phyloP scores from a whole-genome alignment of 1,140 invertebrate genomes.

The Drosophila tani region DNA sequence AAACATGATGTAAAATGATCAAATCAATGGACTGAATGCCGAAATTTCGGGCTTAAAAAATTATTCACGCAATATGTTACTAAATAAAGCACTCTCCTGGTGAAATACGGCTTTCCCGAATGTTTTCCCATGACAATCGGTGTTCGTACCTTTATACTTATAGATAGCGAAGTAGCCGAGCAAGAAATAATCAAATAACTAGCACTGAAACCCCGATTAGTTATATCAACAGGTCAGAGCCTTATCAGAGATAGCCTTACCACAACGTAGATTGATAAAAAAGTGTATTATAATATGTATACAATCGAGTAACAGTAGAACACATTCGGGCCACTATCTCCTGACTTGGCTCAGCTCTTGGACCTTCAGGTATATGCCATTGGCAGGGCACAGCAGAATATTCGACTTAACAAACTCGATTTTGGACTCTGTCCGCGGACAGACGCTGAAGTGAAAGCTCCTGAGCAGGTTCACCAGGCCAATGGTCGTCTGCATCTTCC shows the following conservation, averaged over 20 bases:
- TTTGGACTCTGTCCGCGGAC: constrained; percentile 82
- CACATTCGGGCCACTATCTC: neutral
- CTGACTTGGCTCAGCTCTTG: constrained; percentile 29
- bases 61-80: too few relatives aligned
- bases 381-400: constrained; percentile 82
- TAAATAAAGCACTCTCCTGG: neutral
- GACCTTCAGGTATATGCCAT: constrained; percentile 83
- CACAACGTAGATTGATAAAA: constrained; percentile 4
- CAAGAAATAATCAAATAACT: constrained; percentile 5
- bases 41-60: too few relatives aligned
- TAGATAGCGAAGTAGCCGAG: neutral
- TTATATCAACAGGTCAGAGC: neutral
- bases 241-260: neutral
- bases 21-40: too few relatives aligned
- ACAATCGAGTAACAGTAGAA: neutral
- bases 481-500: constrained; percentile 85
- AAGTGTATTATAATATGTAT: neutral
- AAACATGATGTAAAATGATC: too few relatives aligned
- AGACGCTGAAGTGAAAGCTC: constrained; percentile 78
- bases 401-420: constrained; percentile 84
- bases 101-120: neutral
- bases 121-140: neutral
- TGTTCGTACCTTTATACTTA: neutral
- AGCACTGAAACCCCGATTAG: neutral
- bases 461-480: constrained; percentile 83